A percentile compares a stretch with the other conserved stretches of the same genome.
Conservation (phyloP, 2,888 invertebrate species). For the Priocnemis perturbator region DNA sequence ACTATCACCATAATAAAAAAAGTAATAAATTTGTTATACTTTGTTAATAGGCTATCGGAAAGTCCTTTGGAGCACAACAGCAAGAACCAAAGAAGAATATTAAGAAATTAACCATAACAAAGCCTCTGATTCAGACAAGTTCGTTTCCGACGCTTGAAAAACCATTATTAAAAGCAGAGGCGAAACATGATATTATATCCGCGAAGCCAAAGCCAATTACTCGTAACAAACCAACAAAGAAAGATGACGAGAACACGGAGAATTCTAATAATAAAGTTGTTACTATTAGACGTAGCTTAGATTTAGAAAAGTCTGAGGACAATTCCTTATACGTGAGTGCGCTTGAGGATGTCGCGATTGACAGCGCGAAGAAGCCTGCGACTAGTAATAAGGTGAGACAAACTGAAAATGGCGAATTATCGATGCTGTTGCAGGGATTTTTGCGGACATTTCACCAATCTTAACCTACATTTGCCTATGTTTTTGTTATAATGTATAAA, state of each 20-base stretch:
- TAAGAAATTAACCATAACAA: slow-evolving; percentile 53
- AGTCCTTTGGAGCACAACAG: slow-evolving; percentile 62
- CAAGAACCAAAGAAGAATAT: slow-evolving; percentile 65
- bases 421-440: no score
- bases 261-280: slow-evolving; percentile 50
- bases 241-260: slow-evolving; percentile 62
- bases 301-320: slow-evolving; percentile 85
- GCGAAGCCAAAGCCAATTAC: slow-evolving; percentile 55
- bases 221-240: slow-evolving; percentile 55
- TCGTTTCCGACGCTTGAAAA: slow-evolving; percentile 58
- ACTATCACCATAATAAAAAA: no score
- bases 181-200: slow-evolving; percentile 27
- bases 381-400: slow-evolving; percentile 38
- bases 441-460: no score
- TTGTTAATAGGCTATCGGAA: slow-evolving; percentile 65
- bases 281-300: slow-evolving; percentile 69
- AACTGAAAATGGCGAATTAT: no score
- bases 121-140: slow-evolving; percentile 44
- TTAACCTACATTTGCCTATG: no score
- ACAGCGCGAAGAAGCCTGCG: slow-evolving; percentile 50
- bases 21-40: not conserved
- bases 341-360: slow-evolving; percentile 80
- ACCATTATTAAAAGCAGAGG: slow-evolving; percentile 53
- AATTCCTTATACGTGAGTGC: slow-evolving; percentile 85
- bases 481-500: no score